phyloP scores from a whole-genome alignment of 1,140 invertebrate species.

The Leptestheria dahalacensis region DNA sequence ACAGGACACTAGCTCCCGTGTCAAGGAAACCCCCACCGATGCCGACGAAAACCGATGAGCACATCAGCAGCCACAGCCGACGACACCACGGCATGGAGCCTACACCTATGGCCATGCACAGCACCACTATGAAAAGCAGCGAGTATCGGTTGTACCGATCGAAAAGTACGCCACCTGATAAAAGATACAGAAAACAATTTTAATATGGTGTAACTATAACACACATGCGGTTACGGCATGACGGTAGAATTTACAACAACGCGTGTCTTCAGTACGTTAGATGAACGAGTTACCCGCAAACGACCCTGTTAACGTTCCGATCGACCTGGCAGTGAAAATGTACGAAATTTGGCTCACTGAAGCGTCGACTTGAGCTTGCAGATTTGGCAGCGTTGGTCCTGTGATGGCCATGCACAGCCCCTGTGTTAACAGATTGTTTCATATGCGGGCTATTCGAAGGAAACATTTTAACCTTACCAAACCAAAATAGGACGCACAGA shows the following conservation, averaged over 20 bases:
- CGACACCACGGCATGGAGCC: slow-evolving; percentile 21
- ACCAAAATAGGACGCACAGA: slow-evolving; percentile 20
- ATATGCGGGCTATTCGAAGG: not conserved
- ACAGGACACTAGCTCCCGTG: slow-evolving; percentile 36
- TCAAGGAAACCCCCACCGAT: slow-evolving; percentile 30
- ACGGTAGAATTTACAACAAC: too few relatives aligned
- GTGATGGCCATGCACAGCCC: slow-evolving; percentile 31
- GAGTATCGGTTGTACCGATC: slow-evolving; percentile 22
- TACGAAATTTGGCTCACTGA: slow-evolving; percentile 18
- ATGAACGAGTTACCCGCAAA: slow-evolving; percentile 18
- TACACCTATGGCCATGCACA: slow-evolving; percentile 17
- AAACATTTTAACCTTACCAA: slow-evolving; percentile 18
- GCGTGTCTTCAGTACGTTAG: too few relatives aligned
- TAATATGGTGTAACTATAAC: slow-evolving; percentile 5
- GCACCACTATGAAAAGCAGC: slow-evolving; percentile 18
- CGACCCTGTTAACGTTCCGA: slow-evolving; percentile 20
- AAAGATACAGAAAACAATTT: slow-evolving; percentile 9
- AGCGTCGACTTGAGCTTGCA: slow-evolving; percentile 24
- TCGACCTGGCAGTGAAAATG: slow-evolving; percentile 19
- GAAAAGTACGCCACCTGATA: slow-evolving; percentile 20
- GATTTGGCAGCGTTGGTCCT: slow-evolving; percentile 30
- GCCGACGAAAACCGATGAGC: slow-evolving; percentile 27
- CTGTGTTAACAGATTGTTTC: slow-evolving; percentile 20
- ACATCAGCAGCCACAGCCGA: slow-evolving; percentile 23
- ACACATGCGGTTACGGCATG: too few relatives aligned